These are phyloP conservation scores for Heliocidaris tuberculata DNA, from an alignment of 35 echinoderm and acorn worm genomes.

Conservation along the genomic window DNA sequence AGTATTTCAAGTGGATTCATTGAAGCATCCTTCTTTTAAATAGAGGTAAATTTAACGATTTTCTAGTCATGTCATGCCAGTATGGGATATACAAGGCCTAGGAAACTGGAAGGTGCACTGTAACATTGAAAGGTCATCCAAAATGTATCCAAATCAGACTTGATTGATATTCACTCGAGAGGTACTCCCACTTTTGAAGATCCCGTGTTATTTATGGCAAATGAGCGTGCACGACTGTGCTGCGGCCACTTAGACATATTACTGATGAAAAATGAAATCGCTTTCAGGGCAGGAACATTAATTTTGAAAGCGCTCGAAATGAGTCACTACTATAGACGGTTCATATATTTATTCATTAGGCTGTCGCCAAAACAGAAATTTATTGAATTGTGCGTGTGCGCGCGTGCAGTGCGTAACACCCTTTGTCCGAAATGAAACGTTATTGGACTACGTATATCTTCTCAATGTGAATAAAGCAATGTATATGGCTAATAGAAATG, in stretches of 20 bases:
- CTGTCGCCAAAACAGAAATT: neutral
- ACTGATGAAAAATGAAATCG: neutral
- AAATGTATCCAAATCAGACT: neutral
- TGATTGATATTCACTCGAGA: neutral
- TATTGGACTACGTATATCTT: neutral
- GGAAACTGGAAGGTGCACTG: neutral
- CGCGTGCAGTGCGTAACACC: neutral
- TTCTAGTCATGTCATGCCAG: neutral
- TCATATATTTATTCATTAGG: neutral
- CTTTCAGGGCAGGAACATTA: neutral
- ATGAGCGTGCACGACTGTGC: neutral
- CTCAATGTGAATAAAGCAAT: neutral
- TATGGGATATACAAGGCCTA: neutral
- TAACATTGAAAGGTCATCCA: neutral
- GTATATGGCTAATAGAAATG: neutral
- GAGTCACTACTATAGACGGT: neutral
- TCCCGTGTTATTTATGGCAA: neutral
- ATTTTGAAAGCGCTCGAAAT: neutral
- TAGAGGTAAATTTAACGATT: too few species aligned
- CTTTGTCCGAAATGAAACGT: neutral
- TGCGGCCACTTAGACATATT: neutral
- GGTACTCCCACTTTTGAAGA: neutral
- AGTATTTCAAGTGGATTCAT: too few species aligned
- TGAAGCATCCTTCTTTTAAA: too few species aligned
- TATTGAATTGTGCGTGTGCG: neutral